These are phyloP conservation scores for Erethizon dorsatum DNA, from an alignment of 2,797 vertebrate genomes.

Conservation along the genomic window DNA sequence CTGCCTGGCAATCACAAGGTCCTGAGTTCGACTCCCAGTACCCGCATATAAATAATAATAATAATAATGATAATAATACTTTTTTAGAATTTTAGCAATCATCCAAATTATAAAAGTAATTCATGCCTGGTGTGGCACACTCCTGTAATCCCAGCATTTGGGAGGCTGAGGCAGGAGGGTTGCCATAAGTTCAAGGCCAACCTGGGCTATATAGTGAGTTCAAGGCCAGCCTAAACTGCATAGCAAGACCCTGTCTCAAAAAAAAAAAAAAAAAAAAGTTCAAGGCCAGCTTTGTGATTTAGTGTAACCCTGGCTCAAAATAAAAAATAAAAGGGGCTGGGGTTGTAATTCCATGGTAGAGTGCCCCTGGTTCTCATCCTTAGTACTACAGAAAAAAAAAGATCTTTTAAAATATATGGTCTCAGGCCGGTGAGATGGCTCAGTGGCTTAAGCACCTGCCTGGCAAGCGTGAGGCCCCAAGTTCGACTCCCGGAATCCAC, in stretches of 20 bases:
- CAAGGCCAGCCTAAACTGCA: neutral
- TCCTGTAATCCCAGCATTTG: neutral
- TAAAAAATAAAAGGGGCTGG: neutral
- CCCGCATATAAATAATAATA: too few species aligned
- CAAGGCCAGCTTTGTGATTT: neutral
- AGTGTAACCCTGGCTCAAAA: neutral
- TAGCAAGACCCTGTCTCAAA: too few species aligned
- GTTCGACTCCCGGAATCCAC: too few species aligned
- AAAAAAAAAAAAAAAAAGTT: too few species aligned
- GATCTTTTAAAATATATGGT: slow-evolving; percentile 26
- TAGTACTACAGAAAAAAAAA: neutral
- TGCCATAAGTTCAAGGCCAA: neutral
- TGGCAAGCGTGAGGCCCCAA: too few species aligned
- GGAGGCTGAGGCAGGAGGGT: neutral
- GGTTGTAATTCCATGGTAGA: neutral
- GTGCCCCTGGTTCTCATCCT: neutral
- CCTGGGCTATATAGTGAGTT: too few species aligned
- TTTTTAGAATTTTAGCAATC: neutral
- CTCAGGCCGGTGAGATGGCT: neutral
- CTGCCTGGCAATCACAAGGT: too few species aligned
- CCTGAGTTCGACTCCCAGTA: too few species aligned
- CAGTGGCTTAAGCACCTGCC: too few species aligned
- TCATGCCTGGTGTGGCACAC: neutral
- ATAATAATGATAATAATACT: too few species aligned
- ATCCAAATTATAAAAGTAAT: slow-evolving; percentile 41